Conservation (phyloP, 2,888 invertebrate species). For the Lacanobia wlatinum region DNA sequence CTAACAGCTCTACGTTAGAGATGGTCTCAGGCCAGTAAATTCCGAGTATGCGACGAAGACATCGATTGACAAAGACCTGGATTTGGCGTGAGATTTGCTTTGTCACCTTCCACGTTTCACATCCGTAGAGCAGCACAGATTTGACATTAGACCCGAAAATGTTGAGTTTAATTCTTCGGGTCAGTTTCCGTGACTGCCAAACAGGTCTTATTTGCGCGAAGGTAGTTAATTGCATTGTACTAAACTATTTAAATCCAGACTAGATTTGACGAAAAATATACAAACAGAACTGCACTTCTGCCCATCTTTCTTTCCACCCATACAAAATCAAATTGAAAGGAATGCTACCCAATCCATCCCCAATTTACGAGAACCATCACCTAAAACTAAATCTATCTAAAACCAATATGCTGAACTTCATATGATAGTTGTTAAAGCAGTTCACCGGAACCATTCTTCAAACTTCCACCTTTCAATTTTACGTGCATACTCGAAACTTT, state of each 20-base stretch:
- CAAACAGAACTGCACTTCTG: not conserved
- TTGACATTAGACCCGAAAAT: no score
- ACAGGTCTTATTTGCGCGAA: no score
- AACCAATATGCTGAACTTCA: slow-evolving; percentile 48
- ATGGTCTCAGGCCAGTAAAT: no score
- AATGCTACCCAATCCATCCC: not conserved
- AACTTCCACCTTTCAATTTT: slow-evolving; percentile 66
- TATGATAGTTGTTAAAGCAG: slow-evolving; percentile 46
- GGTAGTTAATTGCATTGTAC: not conserved
- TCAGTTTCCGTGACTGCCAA: no score
- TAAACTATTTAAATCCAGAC: not conserved
- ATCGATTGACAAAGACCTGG: no score
- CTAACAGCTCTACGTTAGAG: no score
- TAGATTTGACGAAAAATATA: not conserved
- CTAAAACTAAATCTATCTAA: slow-evolving; percentile 40
- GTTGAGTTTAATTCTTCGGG: no score
- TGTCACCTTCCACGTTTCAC: no score
- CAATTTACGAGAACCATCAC: slow-evolving; percentile 30
- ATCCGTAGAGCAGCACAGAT: no score
- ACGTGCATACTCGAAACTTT: slow-evolving; percentile 66
- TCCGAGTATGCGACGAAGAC: no score
- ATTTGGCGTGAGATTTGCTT: no score
- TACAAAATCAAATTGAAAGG: slow-evolving; percentile 10
- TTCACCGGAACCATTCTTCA: slow-evolving; percentile 57
- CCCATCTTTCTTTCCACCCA: not conserved